These are phyloP conservation scores for Pandion haliaetus DNA, from an alignment of 2,113 vertebrate species.

Conservation along the genomic window DNA sequence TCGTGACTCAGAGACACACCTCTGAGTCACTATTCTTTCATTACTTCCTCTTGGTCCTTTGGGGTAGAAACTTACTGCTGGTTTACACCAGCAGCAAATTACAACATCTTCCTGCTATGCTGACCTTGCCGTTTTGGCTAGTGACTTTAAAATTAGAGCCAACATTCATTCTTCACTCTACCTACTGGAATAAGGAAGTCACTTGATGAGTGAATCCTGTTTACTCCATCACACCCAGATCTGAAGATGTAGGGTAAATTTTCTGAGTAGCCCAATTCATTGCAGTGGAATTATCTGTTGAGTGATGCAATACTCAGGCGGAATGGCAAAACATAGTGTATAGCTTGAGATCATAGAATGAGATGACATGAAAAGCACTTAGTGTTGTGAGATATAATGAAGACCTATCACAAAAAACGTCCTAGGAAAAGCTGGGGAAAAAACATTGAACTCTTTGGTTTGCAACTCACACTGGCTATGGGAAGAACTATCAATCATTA, in stretches of 20 bases:
- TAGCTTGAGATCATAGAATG: neutral
- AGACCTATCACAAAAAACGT: neutral
- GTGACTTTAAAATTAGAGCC: neutral
- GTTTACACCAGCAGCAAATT: slow-evolving; percentile 5
- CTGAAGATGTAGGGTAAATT: neutral
- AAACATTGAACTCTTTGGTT: neutral
- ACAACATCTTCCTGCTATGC: slow-evolving; percentile 8
- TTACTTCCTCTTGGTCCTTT: neutral
- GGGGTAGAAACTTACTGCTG: neutral
- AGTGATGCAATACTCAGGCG: neutral
- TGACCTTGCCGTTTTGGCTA: slow-evolving; percentile 12
- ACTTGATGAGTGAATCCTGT: neutral
- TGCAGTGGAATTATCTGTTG: neutral
- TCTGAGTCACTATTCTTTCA: slow-evolving; percentile 31
- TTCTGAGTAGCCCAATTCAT: neutral
- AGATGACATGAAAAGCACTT: neutral
- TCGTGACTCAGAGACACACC: neutral
- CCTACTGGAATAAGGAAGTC: slow-evolving; percentile 3
- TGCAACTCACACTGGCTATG: neutral
- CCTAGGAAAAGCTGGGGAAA: neutral
- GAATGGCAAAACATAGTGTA: neutral
- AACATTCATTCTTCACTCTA: neutral
- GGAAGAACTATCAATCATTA: neutral
- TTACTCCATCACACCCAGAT: neutral
- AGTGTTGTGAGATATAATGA: neutral